Base-by-base conservation (phyloP, 2,888 invertebrate genomes). In the Eupeodes luniger region DNA sequence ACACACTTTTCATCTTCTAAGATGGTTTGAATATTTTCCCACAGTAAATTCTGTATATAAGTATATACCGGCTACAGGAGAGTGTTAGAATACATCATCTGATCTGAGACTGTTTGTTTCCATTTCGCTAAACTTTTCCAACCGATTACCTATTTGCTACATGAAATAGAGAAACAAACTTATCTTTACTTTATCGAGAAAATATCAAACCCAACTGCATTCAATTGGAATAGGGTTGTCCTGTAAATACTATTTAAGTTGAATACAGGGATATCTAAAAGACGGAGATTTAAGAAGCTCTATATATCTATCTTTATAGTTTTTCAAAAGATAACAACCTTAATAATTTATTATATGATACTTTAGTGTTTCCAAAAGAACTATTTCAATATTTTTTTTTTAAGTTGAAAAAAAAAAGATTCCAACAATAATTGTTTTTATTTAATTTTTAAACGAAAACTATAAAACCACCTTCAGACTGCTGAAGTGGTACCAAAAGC, bases 121-220 rank as follows among this genome's bases (percentile, higher is more conserved):
- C 89, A 66, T 70, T 80, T 83, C 80, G 78, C 44, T 80, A 76
- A 77, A 83, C 83, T 86, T 89, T 89, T 89, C 89, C 89, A 86
- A 61, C 27, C 83, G 89, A 89, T 89, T 89, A 86, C 74, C 67
- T 80, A 69, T 75, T 81, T 40, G 0, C 6, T 40, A 40, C 1
- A 40, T 5, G 6, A 78, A 85, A 79, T 77, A 57, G 61, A 61
- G 74, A 81, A 83, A 51, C 57, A 19, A 69, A 53, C 61, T 83
- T 80, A 5, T 40, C 40, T 40, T 1, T 40, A 40, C 40, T 40
- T 40, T 83, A 87, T 83, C 83, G 79, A 64, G 27, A 27, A 74
- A 76, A 83, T 79, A 83, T 79, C 86, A 79, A 75, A 79, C 70
- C 79, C 70, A 79, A 75, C 66, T 69, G 75, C 86, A 79, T 44